A percentile compares a stretch with the other conserved stretches of the same genome.
phyloP scores from a whole-genome alignment of 2,888 invertebrate genomes.

The Geophilus truncorum region DNA sequence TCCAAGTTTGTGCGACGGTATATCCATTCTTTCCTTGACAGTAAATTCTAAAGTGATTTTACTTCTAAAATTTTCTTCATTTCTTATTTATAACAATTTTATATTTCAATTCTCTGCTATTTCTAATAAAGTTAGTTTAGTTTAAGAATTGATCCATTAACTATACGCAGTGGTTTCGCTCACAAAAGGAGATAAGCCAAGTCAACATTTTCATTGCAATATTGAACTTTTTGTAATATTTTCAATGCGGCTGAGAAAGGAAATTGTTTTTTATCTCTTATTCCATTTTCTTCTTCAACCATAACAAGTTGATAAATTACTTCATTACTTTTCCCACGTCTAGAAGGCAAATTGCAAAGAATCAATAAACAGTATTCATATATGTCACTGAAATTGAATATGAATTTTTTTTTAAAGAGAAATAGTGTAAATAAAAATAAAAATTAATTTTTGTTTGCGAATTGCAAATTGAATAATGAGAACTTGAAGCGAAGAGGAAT shows the following conservation, averaged over 20 bases:
- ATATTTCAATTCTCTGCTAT: background rate
- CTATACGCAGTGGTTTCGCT: background rate
- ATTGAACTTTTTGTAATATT: background rate
- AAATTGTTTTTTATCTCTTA: background rate
- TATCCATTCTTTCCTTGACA: background rate
- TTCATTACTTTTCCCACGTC: slow-evolving; percentile 17
- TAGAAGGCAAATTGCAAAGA: slow-evolving; percentile 7
- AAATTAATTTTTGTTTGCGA: background rate
- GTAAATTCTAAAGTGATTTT: background rate
- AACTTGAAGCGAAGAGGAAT: background rate
- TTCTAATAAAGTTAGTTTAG: background rate
- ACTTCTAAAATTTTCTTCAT: background rate
- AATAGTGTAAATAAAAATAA: background rate
- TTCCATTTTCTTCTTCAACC: slow-evolving; percentile 3
- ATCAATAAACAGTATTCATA: background rate
- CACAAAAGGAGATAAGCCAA: background rate
- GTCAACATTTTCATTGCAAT: background rate
- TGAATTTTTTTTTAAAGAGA: background rate
- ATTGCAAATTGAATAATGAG: background rate
- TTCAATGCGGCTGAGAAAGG: background rate
- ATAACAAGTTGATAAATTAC: slow-evolving; percentile 18
- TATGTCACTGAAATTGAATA: background rate
- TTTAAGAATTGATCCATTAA: background rate
- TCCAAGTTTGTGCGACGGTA: background rate
- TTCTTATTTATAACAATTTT: background rate